Percentiles rank a stretch among this genome's conserved stretches.
These are phyloP conservation scores for Brachionus sp. DNA, from an alignment of 1,140 invertebrate genomes.

Conservation along the genomic window DNA sequence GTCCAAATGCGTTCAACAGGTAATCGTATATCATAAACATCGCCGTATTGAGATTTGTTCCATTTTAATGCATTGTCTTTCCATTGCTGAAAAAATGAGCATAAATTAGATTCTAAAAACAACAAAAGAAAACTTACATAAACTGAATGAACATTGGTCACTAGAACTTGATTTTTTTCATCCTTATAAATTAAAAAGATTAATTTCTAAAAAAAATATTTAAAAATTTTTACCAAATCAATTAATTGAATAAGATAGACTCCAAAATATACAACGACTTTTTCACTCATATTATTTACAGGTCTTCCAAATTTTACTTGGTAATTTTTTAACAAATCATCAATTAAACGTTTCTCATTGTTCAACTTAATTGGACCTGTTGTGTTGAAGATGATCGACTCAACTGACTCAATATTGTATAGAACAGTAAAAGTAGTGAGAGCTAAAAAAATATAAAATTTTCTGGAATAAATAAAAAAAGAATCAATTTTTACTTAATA, in stretches of 20 bases:
- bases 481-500: background rate
- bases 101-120: background rate
- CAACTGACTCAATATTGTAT: background rate
- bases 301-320: constrained; percentile 58
- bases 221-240: constrained; percentile 50
- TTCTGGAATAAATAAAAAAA: background rate
- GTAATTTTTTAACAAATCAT: constrained; percentile 56
- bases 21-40: constrained; percentile 29
- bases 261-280: constrained; percentile 54
- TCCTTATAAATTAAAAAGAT: background rate
- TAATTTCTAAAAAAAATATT: background rate
- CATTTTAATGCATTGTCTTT: constrained; percentile 38
- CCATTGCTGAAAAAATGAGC: constrained; percentile 5
- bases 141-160: constrained; percentile 29
- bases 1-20: constrained; percentile 38
- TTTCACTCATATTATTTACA: constrained; percentile 55
- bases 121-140: background rate
- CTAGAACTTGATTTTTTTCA: constrained; percentile 46
- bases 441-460: background rate
- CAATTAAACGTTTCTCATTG: constrained; percentile 58
- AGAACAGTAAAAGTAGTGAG: background rate
- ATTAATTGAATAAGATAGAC: constrained; percentile 59
- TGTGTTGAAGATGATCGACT: background rate
- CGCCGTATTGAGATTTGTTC: constrained; percentile 31
- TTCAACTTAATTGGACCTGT: background rate